Evolutionary conservation across 2,797 vertebrate species (phyloP).

Genomic region (Lacerta bilineata): DNA sequence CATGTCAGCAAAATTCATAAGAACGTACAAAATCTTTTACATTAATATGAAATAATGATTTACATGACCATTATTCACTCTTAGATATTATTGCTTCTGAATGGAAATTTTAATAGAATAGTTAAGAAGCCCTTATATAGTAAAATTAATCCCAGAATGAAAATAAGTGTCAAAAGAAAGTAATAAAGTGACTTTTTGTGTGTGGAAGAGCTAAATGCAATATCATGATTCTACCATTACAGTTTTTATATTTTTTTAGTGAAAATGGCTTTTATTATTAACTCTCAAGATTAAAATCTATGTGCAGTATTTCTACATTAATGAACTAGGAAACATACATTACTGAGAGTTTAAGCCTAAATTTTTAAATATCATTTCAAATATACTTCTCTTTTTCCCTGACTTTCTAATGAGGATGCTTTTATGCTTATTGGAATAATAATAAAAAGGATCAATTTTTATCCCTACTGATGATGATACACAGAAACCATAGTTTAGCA

Average conservation of each 20-base stretch:
- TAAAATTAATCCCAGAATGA: constrained; percentile 99
- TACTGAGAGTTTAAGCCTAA: constrained; percentile 83
- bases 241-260: constrained; percentile 88
- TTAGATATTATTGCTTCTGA: constrained; percentile 97
- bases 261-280: constrained; percentile 91
- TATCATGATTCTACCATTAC: constrained; percentile 89
- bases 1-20: constrained; percentile 93
- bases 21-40: constrained; percentile 91
- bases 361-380: constrained; percentile 85
- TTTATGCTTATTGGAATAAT: constrained; percentile 73
- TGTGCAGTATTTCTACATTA: constrained; percentile 86
- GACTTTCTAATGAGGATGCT: constrained; percentile 80
- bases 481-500: constrained; percentile 62
- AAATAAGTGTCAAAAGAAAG: constrained; percentile 96
- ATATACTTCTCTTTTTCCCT: constrained; percentile 79
- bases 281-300: constrained; percentile 87
- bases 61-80: constrained; percentile 98
- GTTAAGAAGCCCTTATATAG: constrained; percentile 96
- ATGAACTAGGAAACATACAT: constrained; percentile 86
- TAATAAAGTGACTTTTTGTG: constrained; percentile 88
- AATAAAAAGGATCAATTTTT: constrained; percentile 49
- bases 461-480: constrained; percentile 63
- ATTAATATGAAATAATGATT: constrained; percentile 98
- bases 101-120: constrained; percentile 99
- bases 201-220: constrained; percentile 89